Percentiles rank a stretch among this genome's conserved stretches.
phyloP scores from a whole-genome alignment of 2,888 invertebrate species.

The Psococerastis gibbosa region DNA sequence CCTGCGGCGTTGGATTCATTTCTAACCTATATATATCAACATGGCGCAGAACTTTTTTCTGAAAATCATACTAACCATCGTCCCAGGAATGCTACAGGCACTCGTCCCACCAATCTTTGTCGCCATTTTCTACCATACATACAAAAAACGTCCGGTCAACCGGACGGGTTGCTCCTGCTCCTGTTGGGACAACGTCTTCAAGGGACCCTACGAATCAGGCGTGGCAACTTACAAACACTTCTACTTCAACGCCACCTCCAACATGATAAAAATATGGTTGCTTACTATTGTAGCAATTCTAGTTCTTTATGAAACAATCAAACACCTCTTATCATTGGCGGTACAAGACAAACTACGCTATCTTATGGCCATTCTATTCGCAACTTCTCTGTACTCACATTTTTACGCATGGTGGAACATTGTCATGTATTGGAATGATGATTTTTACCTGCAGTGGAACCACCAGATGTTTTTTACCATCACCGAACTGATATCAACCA shows the following conservation, averaged over 20 bases:
- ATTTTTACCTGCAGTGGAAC: slow-evolving; percentile 48
- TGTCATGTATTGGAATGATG: slow-evolving; percentile 51
- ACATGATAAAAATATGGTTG: slow-evolving; percentile 45
- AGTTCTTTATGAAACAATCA: slow-evolving; percentile 38
- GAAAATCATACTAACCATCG: no score
- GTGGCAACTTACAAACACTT: slow-evolving; percentile 48
- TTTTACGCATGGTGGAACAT: slow-evolving; percentile 51
- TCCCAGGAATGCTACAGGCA: no score
- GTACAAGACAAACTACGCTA: slow-evolving; percentile 33
- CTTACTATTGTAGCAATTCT: slow-evolving; percentile 37
- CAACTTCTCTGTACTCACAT: slow-evolving; percentile 41
- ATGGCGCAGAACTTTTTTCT: no score
- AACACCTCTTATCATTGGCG: slow-evolving; percentile 32
- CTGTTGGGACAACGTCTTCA: slow-evolving; percentile 60
- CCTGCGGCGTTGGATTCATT: no score
- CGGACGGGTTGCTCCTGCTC: slow-evolving; percentile 45
- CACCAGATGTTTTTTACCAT: slow-evolving; percentile 44
- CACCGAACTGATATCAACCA: slow-evolving; percentile 40
- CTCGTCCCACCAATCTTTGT: no score
- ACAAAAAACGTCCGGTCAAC: no score
- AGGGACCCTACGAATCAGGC: slow-evolving; percentile 50
- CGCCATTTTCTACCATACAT: no score
- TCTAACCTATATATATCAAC: no score
- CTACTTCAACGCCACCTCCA: slow-evolving; percentile 46
- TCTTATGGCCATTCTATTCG: slow-evolving; percentile 41